These are phyloP conservation scores for Drosophila neonasuta DNA, from an alignment of 2,888 invertebrate genomes.

Conservation along the genomic window DNA sequence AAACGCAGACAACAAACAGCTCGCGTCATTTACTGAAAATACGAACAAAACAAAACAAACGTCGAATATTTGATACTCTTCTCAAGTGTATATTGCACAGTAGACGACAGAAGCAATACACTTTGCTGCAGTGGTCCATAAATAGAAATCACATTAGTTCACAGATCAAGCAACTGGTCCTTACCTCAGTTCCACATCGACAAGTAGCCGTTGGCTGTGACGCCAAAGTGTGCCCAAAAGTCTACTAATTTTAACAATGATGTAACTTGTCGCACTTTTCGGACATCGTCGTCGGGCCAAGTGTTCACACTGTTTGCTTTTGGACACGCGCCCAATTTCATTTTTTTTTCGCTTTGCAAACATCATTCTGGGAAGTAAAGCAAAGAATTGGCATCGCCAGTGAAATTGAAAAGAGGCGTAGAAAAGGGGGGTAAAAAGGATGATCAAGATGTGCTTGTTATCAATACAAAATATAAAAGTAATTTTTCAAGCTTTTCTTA, in stretches of 20 bases:
- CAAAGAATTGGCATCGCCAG: constrained; percentile 5
- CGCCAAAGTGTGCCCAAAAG: constrained; percentile 43
- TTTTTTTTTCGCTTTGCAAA: constrained; percentile 20
- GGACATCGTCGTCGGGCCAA: constrained; percentile 13
- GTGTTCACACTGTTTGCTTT: constrained; percentile 52
- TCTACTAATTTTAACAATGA: constrained; percentile 81
- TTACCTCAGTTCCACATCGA: constrained; percentile 28
- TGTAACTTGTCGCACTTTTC: constrained; percentile 77
- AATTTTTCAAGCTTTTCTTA: neutral
- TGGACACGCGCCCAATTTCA: constrained; percentile 74
- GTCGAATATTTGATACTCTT: neutral
- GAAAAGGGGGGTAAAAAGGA: neutral
- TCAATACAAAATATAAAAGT: neutral
- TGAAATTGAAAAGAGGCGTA: constrained; percentile 1
- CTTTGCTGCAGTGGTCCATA: neutral
- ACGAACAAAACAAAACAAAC: constrained; percentile 4
- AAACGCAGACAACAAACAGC: constrained; percentile 38
- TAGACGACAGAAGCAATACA: neutral
- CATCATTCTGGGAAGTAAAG: constrained; percentile 17
- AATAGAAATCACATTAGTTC: constrained; percentile 35
- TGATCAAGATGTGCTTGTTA: neutral
- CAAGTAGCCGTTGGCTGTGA: constrained; percentile 42
- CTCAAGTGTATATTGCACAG: neutral
- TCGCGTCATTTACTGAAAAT: constrained; percentile 55
- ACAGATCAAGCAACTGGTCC: constrained; percentile 4